Evolutionary conservation across 2,888 invertebrate genomes (phyloP), one percentile per base, ranked within the genome.

Genomic region (Hirudinaria manillensis): DNA sequence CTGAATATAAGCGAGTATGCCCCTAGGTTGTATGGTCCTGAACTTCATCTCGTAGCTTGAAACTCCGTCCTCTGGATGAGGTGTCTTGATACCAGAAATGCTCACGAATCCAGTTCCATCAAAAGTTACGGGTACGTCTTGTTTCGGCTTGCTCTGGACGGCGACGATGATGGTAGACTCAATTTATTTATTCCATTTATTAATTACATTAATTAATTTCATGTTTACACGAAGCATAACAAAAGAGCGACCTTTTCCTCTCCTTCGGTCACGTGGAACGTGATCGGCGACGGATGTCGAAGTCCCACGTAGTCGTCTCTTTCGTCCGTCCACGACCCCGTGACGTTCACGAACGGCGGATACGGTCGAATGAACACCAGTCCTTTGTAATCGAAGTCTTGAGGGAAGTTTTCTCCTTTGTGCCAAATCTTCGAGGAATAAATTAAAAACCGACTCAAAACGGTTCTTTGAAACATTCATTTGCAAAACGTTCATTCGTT

Each of bases 31-130:
- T 6, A 82, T 76, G 0, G 84, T 84, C 32, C 80, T 78, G 80
- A 84, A 84, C 56, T 81, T 80, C 78, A 83, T 81, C 36, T 79
- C 78, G 10, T 84, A 76, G 4, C 77, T 78, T 29, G 81, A 78
- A 19, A 73, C 71, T 1, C 51, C 67, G n/a, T n/a, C 61, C 81
- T 29, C 27, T 16, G 73, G n/a, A 68, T 10, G 13, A 4, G 32
- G 32, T 32, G n/a, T 4, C 27, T 4, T n/a, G 4, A 36, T 68
- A 34, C 27, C 19, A 2, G 36, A 1, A 19, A 29, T 65, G 13
- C 29, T 27, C 13, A 65, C 19, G 29, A 19, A 29, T 19, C n/a
- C 34, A 7, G 61, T 65, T 3, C 38, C 34, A 4, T 73, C 36
- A 76, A 79, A 79, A 3, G 79, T 79, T 7, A 80, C 72, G 10